phyloP scores from a whole-genome alignment of 2,113 vertebrate species.

The Lanius collurio region DNA sequence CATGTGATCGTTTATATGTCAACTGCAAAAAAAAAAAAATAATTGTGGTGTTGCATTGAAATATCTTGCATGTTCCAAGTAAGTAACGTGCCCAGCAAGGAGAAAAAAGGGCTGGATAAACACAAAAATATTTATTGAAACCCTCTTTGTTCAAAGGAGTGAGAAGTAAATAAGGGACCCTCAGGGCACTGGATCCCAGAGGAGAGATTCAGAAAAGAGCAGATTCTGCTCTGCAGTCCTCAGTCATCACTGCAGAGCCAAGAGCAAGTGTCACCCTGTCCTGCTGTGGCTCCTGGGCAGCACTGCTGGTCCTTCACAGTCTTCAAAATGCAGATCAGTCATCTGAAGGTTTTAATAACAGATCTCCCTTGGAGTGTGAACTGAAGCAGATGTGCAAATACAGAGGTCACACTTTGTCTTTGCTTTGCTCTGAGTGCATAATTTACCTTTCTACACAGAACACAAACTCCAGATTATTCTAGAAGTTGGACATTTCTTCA shows the following conservation, averaged over 20 bases:
- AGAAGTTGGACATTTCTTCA: not conserved
- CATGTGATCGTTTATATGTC: not conserved
- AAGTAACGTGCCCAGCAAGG: not conserved
- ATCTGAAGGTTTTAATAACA: constrained; percentile 54
- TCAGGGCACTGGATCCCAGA: not conserved
- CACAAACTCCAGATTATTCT: not conserved
- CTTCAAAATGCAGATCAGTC: not conserved
- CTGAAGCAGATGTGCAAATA: constrained; percentile 27
- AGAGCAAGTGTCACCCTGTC: not conserved
- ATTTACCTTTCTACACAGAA: not conserved
- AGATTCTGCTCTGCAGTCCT: not conserved
- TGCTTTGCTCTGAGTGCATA: not conserved
- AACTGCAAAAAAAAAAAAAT: not conserved
- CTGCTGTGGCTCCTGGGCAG: constrained; percentile 16
- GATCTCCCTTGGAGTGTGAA: constrained; percentile 48
- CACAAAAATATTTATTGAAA: not conserved
- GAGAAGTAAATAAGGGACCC: not conserved
- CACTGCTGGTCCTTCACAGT: not conserved
- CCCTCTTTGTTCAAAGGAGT: not conserved
- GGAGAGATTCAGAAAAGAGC: not conserved
- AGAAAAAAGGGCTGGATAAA: not conserved
- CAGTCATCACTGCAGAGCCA: not conserved
- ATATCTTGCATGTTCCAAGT: not conserved
- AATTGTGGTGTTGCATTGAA: not conserved
- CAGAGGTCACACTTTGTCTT: constrained; percentile 6